phyloP scores from a whole-genome alignment of 1,140 invertebrate species.

The Drosophila chauvacae region DNA sequence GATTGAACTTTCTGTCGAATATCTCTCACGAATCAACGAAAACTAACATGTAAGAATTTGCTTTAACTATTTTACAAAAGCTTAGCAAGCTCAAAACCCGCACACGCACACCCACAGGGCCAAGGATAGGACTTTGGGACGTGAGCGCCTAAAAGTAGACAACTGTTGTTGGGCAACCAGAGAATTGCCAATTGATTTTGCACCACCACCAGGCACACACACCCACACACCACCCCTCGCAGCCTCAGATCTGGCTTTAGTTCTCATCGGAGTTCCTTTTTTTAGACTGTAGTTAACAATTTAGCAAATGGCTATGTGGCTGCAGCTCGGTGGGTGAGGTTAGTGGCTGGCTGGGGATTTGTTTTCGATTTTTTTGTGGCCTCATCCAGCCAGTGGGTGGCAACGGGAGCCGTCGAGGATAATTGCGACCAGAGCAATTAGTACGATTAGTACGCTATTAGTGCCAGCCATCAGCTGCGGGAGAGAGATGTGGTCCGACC shows the following conservation, averaged over 20 bases:
- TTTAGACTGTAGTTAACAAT: slow-evolving; percentile 72
- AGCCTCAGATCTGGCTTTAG: slow-evolving; percentile 28
- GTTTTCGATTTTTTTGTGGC: slow-evolving; percentile 52
- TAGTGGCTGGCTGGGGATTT: slow-evolving; percentile 41
- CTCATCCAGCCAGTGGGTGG: background rate
- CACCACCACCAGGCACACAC: slow-evolving; percentile 31
- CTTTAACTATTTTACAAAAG: slow-evolving; percentile 64
- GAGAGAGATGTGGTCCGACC: slow-evolving; percentile 23
- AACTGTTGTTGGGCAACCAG: slow-evolving; percentile 61
- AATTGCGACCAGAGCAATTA: slow-evolving; percentile 81
- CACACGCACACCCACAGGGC: slow-evolving; percentile 27
- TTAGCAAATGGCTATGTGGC: slow-evolving; percentile 68
- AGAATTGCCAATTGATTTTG: slow-evolving; percentile 75
- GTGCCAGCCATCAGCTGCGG: slow-evolving; percentile 72
- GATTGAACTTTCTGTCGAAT: slow-evolving; percentile 53
- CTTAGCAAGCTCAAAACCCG: slow-evolving; percentile 58
- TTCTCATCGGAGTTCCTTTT: slow-evolving; percentile 17
- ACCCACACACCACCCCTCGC: background rate
- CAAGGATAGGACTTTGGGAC: slow-evolving; percentile 39
- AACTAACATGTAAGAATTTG: slow-evolving; percentile 65
- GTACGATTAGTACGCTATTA: slow-evolving; percentile 80
- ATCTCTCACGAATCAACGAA: slow-evolving; percentile 50
- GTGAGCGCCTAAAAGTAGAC: slow-evolving; percentile 76
- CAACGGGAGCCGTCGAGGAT: slow-evolving; percentile 59
- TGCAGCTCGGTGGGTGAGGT: slow-evolving; percentile 29